Evolutionary conservation across 1,140 invertebrate genomes (phyloP).

Genomic region (Polypedilum vanderplanki): DNA sequence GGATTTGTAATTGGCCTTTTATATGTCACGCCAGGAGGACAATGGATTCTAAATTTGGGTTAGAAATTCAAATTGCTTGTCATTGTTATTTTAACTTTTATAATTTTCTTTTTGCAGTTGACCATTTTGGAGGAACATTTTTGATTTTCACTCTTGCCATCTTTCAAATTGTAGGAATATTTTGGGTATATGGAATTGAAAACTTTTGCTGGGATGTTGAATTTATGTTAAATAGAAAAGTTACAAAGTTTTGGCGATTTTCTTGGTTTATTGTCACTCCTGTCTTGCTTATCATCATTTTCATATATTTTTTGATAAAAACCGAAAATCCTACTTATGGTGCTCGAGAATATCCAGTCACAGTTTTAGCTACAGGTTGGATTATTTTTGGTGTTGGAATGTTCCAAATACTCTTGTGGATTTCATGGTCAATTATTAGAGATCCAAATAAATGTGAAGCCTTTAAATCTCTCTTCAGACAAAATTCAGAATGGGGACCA

Average conservation of each 20-base stretch:
- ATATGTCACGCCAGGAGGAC: slow-evolving; percentile 77
- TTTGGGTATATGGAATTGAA: slow-evolving; percentile 67
- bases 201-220: slow-evolving; percentile 67
- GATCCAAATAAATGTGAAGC: slow-evolving; percentile 33
- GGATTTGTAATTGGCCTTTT: slow-evolving; percentile 65
- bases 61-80: background rate
- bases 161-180: slow-evolving; percentile 57
- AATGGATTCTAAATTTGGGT: slow-evolving; percentile 63
- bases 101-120: slow-evolving; percentile 45
- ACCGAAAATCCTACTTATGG: slow-evolving; percentile 50
- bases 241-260: slow-evolving; percentile 67
- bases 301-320: slow-evolving; percentile 54
- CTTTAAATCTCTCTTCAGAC: slow-evolving; percentile 31
- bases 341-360: slow-evolving; percentile 35
- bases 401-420: slow-evolving; percentile 45
- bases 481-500: slow-evolving; percentile 8
- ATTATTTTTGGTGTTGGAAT: slow-evolving; percentile 42
- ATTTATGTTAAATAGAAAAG: slow-evolving; percentile 66
- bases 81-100: background rate
- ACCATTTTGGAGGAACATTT: slow-evolving; percentile 70
- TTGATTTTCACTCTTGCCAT: slow-evolving; percentile 63
- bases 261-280: slow-evolving; percentile 74
- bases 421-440: slow-evolving; percentile 36
- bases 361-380: slow-evolving; percentile 44
- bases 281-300: slow-evolving; percentile 60